phyloP scores from a whole-genome alignment of 2,113 vertebrate species.

The Gobius niger region DNA sequence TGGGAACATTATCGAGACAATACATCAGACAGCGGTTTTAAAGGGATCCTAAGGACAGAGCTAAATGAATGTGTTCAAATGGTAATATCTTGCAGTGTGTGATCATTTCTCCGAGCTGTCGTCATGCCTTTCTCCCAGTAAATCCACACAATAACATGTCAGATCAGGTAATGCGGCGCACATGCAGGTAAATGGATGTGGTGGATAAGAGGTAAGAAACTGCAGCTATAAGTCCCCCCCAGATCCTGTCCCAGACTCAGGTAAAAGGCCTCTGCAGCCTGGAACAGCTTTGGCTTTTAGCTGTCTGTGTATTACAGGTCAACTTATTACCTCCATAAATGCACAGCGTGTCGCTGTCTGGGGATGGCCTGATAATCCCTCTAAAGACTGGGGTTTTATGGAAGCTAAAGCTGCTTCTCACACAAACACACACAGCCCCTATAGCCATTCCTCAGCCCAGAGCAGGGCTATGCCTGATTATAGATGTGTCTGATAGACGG shows the following conservation, averaged over 20 bases:
- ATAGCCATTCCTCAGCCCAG: conserved; percentile 10
- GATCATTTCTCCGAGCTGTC: conserved; percentile 16
- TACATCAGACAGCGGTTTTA: background rate
- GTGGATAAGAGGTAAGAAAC: conserved; percentile 33
- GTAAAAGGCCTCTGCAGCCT: conserved; percentile 43
- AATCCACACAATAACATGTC: conserved; percentile 37
- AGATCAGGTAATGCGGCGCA: conserved; percentile 42
- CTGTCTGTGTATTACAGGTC: conserved; percentile 64
- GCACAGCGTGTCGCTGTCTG: conserved; percentile 70
- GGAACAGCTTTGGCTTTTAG: conserved; percentile 53
- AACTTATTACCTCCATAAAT: conserved; percentile 71
- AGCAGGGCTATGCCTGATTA: conserved; percentile 24
- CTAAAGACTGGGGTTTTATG: conserved; percentile 69
- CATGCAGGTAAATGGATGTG: conserved; percentile 26
- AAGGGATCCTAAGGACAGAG: background rate
- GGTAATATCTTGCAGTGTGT: conserved; percentile 22
- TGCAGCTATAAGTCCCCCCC: conserved; percentile 34
- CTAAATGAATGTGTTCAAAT: conserved; percentile 25
- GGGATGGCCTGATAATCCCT: conserved; percentile 67
- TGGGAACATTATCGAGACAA: conserved; percentile 4
- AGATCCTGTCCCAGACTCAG: conserved; percentile 40
- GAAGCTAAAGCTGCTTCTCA: conserved; percentile 65
- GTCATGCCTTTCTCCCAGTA: conserved; percentile 6
- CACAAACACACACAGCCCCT: conserved; percentile 28
- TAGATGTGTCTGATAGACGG: conserved; percentile 23